Conservation (phyloP, 2,113 vertebrate species). For the Chinchilla lanigera region DNA sequence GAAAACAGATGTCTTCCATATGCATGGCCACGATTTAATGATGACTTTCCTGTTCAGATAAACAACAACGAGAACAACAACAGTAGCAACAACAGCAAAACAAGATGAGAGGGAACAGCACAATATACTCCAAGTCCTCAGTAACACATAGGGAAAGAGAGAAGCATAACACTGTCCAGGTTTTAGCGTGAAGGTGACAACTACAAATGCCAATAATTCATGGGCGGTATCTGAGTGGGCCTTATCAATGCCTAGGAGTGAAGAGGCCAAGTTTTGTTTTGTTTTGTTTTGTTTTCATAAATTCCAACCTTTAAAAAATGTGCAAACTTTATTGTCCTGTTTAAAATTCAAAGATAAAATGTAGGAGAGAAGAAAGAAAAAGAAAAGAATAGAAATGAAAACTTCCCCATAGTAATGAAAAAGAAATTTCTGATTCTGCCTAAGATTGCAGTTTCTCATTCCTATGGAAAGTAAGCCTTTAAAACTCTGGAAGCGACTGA, state of each 20-base stretch:
- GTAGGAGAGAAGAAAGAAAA: neutral
- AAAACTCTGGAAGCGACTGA: neutral
- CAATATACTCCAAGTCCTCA: neutral
- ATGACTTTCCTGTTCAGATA: conserved; percentile 54
- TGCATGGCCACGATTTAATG: neutral
- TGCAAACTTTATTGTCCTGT: neutral
- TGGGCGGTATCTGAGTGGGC: neutral
- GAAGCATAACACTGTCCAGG: neutral
- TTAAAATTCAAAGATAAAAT: neutral
- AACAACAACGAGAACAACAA: too few relatives aligned
- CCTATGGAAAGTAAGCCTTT: neutral
- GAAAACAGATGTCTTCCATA: neutral
- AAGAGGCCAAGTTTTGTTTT: neutral
- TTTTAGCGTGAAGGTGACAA: conserved; percentile 14
- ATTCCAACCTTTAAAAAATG: neutral
- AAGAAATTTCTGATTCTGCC: neutral
- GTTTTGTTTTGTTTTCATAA: neutral
- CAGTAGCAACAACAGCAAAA: neutral
- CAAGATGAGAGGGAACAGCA: conserved; percentile 6
- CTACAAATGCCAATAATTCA: neutral
- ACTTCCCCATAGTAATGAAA: neutral
- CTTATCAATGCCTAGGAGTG: neutral
- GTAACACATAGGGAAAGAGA: neutral
- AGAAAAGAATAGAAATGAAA: neutral
- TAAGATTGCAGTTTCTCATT: neutral